Evolutionary conservation across 1,140 invertebrate species (phyloP), one percentile per base, ranked within the genome.

Genomic region (Meloidogyne floridensis): DNA sequence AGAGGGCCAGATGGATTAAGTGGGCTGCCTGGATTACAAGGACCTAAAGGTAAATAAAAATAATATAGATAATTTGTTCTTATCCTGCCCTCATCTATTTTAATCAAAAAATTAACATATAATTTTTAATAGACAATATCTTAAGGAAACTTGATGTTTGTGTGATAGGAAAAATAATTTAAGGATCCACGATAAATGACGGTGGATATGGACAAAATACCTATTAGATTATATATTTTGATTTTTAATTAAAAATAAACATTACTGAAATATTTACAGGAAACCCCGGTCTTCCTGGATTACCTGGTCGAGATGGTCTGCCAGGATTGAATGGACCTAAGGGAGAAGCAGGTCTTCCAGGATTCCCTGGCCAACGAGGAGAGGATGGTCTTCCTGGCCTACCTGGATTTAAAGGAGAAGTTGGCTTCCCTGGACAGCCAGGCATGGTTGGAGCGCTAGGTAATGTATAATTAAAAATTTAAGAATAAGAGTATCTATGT

Each of bases 351-450:
- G 87, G 87, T 20, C 80, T 86, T 9, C 84, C 84, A 77, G 88
- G 88, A 8, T 18, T 83, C 51, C 87, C 82, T 42, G 93, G 93
- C 77, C 82, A 86, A 20, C 87, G 90, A 85, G 93, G 93, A 70
- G 18, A 43, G 13, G 18, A 43, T 42, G 20, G 13, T 75, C 11
- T 54, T 8, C 79, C 85, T 20, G 91, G 91, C 65, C 75, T 84
- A 13, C 80, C 78, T 47, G 90, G 91, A 59, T 13, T 71, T 6
- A 85, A 88, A 75, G 84, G 88, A 75, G 88, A 86, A 42, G 78
- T 80, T 53, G 88, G 88, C 4, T 85, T 80, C 77, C 84, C 84
- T 59, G 89, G 88, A 75, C 76, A 75, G 56, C 84, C 86, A 20
- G 92, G 93, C 81, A 87, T 91, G 69, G 81, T 85, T 69, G 90